phyloP scores from a whole-genome alignment of 2,113 vertebrate genomes.

The Urocitellus parryii region DNA sequence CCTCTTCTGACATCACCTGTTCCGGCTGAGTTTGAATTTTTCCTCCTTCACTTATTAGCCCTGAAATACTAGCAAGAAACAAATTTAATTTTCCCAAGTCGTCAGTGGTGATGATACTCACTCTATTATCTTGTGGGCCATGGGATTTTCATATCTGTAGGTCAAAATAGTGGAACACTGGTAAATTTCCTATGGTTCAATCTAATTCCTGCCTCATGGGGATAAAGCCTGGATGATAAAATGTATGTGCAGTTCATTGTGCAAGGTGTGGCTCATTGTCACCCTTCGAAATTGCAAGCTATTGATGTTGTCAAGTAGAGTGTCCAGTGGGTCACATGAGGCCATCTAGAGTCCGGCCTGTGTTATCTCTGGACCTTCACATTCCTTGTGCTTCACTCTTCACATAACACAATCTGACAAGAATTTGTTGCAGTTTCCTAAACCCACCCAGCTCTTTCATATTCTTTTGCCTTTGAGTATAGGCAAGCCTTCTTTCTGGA shows the following conservation, averaged over 20 bases:
- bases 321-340: background rate
- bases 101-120: background rate
- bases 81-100: background rate
- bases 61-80: background rate
- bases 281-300: background rate
- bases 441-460: background rate
- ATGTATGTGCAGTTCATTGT: background rate
- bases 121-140: background rate
- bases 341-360: background rate
- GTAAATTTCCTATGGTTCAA: background rate
- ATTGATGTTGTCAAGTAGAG: background rate
- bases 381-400: background rate
- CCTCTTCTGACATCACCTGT: background rate
- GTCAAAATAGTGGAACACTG: background rate
- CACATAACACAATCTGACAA: background rate
- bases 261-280: background rate
- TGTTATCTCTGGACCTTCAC: background rate
- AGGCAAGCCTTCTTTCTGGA: background rate
- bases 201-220: background rate
- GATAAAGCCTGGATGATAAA: background rate
- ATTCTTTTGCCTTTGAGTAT: background rate
- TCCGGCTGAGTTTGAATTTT: background rate
- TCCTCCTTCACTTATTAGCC: background rate
- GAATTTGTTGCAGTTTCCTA: background rate
- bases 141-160: background rate